Conservation (phyloP, 2,797 vertebrate species). For the Peromyscus melanophrys region DNA sequence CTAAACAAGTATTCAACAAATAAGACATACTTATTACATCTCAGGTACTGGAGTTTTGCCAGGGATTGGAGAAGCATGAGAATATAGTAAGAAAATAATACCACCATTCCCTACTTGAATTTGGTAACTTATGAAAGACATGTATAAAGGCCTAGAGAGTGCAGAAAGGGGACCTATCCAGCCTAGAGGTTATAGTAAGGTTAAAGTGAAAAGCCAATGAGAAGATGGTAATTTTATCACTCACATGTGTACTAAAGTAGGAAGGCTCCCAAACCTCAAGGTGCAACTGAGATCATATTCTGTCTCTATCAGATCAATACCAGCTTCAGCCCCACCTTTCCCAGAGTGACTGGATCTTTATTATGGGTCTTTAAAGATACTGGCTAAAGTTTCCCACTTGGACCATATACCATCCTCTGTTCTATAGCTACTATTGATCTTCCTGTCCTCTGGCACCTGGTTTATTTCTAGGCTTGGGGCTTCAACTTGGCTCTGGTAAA, state of each 20-base stretch:
- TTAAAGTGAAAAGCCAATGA: constrained; percentile 57
- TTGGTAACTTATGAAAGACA: constrained; percentile 54
- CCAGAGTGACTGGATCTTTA: neutral
- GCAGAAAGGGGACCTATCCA: neutral
- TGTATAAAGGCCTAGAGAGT: constrained; percentile 16
- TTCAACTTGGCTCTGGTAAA: neutral
- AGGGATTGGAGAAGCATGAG: constrained; percentile 18
- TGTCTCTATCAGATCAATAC: constrained; percentile 32
- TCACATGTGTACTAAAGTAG: neutral
- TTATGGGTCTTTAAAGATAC: neutral
- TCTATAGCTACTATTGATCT: neutral
- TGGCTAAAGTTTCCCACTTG: constrained; percentile 10
- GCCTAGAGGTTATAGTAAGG: constrained; percentile 36
- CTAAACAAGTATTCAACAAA: constrained; percentile 39
- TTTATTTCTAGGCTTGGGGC: neutral
- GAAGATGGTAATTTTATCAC: neutral
- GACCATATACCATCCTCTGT: neutral
- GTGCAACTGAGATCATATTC: constrained; percentile 8
- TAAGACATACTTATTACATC: constrained; percentile 17
- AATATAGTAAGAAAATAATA: constrained; percentile 33
- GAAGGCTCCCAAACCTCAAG: constrained; percentile 31
- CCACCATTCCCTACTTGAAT: constrained; percentile 44
- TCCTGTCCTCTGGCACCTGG: neutral
- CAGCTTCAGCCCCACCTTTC: neutral
- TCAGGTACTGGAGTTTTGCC: constrained; percentile 35